Base-by-base conservation (phyloP, 2,888 invertebrate genomes). In the Lasioglossum morio region DNA sequence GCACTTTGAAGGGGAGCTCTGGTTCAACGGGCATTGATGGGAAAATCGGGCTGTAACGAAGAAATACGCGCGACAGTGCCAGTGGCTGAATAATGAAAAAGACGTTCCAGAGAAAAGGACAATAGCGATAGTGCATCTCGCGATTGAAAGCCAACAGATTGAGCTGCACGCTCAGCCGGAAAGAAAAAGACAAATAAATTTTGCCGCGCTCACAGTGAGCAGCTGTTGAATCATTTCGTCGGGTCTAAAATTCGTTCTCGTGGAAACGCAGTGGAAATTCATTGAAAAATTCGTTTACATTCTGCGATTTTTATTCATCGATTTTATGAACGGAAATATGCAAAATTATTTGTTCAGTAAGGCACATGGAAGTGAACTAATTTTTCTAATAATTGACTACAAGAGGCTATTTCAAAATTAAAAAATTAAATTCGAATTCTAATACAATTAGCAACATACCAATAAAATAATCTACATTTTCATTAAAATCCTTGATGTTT, bases 131-230 rank as follows among this genome's bases (percentile, higher is more conserved):
- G 30, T 7, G 60, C 60, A 23, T 63, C 60, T 1, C 14, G 23
- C 27, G 60, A 63, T 63, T 63, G 60, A 63, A 63, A 63, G 60
- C 14, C 27, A 63, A 63, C 27, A 63, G 60, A 30, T 63, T 63
- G 60, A 63, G 27, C 60, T 4, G 60, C 14, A 27, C 12, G 60
- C 27, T 23, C 8, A 30, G 27, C 30, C 5, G 14, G 27, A 30
- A 63, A 63, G 27, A 27, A 27, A 63, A 63, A 16, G 60, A 16
- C 14, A 4, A 30, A 63, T 63, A 30, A 30, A 30, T 27, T 66
- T 4, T n/a, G n/a, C n/a, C 57, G 3, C n/a, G 57, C 1, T 4
- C n/a, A 57, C n/a, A 12, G 57, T n/a, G n/a, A 57, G n/a, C 57
- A 57, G n/a, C n/a, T 10, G n/a, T n/a, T 4, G n/a, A n/a, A n/a